Conservation (phyloP, 1,140 invertebrate species). For the Scaptomyza montana region DNA sequence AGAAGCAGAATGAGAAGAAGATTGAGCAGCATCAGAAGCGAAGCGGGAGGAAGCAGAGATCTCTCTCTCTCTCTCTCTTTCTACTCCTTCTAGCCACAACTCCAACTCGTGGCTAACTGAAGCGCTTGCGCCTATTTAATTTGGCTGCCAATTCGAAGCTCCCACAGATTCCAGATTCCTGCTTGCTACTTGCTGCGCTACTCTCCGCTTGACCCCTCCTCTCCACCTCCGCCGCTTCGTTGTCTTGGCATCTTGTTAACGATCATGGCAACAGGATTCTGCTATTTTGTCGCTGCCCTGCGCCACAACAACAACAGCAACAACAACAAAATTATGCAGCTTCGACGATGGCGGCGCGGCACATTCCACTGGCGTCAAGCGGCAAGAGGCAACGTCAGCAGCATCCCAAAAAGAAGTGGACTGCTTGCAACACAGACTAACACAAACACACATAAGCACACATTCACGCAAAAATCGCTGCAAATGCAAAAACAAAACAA, state of each 20-base stretch:
- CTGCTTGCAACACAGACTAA: conserved; percentile 45
- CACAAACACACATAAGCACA: conserved; percentile 18
- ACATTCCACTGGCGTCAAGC: conserved; percentile 63
- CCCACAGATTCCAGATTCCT: conserved; percentile 73
- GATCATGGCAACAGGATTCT: conserved; percentile 81
- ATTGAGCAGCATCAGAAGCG: conserved; percentile 14
- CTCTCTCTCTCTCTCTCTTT: no score
- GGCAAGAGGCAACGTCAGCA: conserved; percentile 38
- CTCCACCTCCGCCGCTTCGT: conserved; percentile 17
- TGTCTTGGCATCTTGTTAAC: conserved; percentile 81
- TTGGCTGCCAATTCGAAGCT: conserved; percentile 75
- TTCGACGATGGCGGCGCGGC: conserved; percentile 33
- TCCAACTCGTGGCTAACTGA: conserved; percentile 70
- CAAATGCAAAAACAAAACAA: conserved; percentile 52
- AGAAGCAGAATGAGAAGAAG: conserved; percentile 20
- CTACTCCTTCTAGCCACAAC: conserved; percentile 41
- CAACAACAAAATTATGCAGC: conserved; percentile 60
- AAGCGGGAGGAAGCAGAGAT: conserved; percentile 14
- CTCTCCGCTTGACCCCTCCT: background rate
- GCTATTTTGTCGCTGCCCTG: conserved; percentile 78
- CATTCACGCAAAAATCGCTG: conserved; percentile 55
- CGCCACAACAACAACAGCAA: conserved; percentile 41
- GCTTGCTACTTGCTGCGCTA: conserved; percentile 4
- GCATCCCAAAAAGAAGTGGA: conserved; percentile 79
- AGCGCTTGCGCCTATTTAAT: conserved; percentile 79